These are phyloP conservation scores for Leptinotarsa rubiginosa DNA, from an alignment of 2,888 invertebrate species.

Conservation along the genomic window DNA sequence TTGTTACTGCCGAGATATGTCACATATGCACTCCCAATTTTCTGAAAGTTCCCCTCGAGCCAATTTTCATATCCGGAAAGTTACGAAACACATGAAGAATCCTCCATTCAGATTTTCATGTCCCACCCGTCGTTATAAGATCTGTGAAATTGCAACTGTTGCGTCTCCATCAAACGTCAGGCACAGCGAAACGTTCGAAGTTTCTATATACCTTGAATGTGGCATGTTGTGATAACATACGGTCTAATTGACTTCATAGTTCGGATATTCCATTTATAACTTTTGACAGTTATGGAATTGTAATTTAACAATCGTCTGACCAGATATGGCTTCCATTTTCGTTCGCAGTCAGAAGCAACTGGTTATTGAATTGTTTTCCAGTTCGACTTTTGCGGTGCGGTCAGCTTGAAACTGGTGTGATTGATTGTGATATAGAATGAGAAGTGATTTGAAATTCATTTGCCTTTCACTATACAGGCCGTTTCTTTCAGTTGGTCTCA, in stretches of 20 bases:
- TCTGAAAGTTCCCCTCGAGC: no score
- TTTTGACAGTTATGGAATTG: constrained; percentile 46
- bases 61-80: no score
- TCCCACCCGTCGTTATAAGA: neutral
- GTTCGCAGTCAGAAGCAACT: constrained; percentile 10
- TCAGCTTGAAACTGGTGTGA: neutral
- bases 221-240: constrained; percentile 42
- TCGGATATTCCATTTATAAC: constrained; percentile 43
- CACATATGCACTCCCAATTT: no score
- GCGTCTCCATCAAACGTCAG: constrained; percentile 41
- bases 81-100: neutral
- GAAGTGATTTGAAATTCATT: no score
- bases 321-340: constrained; percentile 13
- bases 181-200: constrained; percentile 35
- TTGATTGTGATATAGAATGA: neutral
- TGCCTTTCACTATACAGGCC: no score
- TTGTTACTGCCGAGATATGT: no score
- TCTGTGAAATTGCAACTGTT: constrained; percentile 36
- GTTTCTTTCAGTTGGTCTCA: no score
- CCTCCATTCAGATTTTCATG: neutral
- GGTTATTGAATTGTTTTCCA: constrained; percentile 13
- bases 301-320: constrained; percentile 21
- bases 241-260: constrained; percentile 47
- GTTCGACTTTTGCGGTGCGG: neutral
- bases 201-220: constrained; percentile 39